These are phyloP conservation scores for Drosophila engyochracea DNA, from an alignment of 2,888 invertebrate genomes.

Conservation along the genomic window DNA sequence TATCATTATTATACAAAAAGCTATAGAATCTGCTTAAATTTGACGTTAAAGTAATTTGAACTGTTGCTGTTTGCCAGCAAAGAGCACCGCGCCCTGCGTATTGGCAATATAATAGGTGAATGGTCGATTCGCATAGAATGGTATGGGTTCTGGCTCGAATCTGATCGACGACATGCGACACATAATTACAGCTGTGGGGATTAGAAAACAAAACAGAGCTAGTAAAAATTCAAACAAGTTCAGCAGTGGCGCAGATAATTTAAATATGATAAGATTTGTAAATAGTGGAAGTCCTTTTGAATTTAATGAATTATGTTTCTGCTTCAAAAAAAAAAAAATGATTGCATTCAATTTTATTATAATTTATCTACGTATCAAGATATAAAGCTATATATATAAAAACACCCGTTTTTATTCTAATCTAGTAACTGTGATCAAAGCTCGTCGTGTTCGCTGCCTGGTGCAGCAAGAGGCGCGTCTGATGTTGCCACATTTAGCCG, in stretches of 20 bases:
- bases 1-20: neutral
- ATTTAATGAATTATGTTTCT: neutral
- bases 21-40: neutral
- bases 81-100: slow-evolving; percentile 30
- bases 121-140: slow-evolving; percentile 54
- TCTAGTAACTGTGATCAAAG: slow-evolving; percentile 40
- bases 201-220: slow-evolving; percentile 1
- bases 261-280: neutral
- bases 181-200: slow-evolving; percentile 26
- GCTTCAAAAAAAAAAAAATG: neutral
- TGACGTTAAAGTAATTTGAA: neutral
- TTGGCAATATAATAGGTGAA: slow-evolving; percentile 48
- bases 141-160: slow-evolving; percentile 27
- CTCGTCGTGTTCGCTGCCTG: slow-evolving; percentile 57
- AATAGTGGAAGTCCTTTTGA: neutral
- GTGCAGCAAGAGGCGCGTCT: slow-evolving; percentile 7
- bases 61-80: slow-evolving; percentile 38
- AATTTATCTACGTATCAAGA: neutral
- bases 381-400: neutral
- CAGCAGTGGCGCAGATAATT: neutral
- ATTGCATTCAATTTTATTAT: slow-evolving; percentile 35
- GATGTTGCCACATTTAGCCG: slow-evolving; percentile 33
- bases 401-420: slow-evolving; percentile 25
- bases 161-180: neutral
- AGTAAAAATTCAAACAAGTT: neutral